Evolutionary conservation across 2,888 invertebrate genomes (phyloP), one percentile per base, ranked within the genome.

Genomic region (Tachina fera): DNA sequence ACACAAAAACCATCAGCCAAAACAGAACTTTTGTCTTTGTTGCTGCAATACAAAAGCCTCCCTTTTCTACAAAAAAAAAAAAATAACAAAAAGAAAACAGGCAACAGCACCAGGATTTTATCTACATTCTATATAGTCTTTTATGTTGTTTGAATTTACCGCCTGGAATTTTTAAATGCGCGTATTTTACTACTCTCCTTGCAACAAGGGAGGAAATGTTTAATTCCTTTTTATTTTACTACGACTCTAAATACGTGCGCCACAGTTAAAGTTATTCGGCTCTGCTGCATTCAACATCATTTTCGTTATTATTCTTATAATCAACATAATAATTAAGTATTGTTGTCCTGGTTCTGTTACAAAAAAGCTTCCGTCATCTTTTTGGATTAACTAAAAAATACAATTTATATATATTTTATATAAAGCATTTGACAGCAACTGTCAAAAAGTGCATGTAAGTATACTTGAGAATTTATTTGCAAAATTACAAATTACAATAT

Each of bases 361-460:
- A 22, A 56, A 10, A 51, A 22, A 49, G 13, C n/a, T 63, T 45
- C 41, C 51, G 39, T 39, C 53, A 63, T 47, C 47, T 22, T 65
- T 43, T 45, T 65, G 60, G 60, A 74, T 65, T 71, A 71, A 53
- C 45, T 49, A 53, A 78, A 70, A 63, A 39, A 63, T 51, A 63
- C 68, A 51, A 65, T 61, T 65, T 77, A 49, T 49, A 47, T 49
- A 47, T 49, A 16, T 65, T 72, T 39, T 77, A 43, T 53, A 63
- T 87, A 87, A 81, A 11, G 13, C 19, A 56, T 85, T 86, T 86
- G 81, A 83, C 83, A 74, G 79, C 86, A 84, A 86, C 80, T 86
- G 86, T 83, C 84, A 87, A 88, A 86, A 88, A 89, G 89, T 90
- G 89, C 88, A 90, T 88, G 91, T 91, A 88, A 90, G 90, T 91